These are phyloP conservation scores for Tinamus guttatus DNA, from an alignment of 2,113 vertebrate species.

Conservation along the genomic window DNA sequence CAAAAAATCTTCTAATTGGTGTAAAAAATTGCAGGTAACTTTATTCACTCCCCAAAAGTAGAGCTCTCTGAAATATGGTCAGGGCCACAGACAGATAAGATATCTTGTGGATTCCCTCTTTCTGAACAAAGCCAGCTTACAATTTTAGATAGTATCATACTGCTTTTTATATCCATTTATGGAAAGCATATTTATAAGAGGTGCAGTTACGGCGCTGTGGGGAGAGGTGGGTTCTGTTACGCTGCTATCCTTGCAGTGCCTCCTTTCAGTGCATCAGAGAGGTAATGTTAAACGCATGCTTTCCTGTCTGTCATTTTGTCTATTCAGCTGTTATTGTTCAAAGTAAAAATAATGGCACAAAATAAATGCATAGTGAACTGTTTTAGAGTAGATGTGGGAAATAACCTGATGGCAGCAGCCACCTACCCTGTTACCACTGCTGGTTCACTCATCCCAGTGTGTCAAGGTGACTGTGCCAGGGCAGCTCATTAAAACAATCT, in stretches of 20 bases:
- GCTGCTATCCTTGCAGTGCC: background rate
- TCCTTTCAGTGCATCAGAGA: conserved; percentile 50
- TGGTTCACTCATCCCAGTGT: background rate
- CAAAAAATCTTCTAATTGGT: conserved; percentile 97
- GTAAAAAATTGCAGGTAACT: conserved; percentile 86
- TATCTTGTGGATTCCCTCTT: conserved; percentile 66
- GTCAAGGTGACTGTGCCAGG: conserved; percentile 32
- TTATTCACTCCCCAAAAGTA: conserved; percentile 81
- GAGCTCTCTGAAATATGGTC: conserved; percentile 82
- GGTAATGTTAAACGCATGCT: background rate
- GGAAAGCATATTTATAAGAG: background rate
- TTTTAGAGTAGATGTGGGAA: background rate
- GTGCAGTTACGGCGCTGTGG: background rate
- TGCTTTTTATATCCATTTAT: conserved; percentile 31
- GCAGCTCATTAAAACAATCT: conserved; percentile 56
- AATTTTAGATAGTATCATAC: background rate
- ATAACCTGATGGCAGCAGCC: conserved; percentile 2
- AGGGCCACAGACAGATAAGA: conserved; percentile 76
- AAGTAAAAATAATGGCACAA: conserved; percentile 41
- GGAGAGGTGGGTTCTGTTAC: conserved; percentile 39
- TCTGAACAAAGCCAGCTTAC: conserved; percentile 72
- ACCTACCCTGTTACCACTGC: background rate
- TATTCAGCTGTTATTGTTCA: conserved; percentile 54
- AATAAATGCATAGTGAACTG: conserved; percentile 52
- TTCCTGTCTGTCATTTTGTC: conserved; percentile 40